Base-by-base conservation (phyloP, 2,797 vertebrate species). In the Hippoglossus hippoglossus region DNA sequence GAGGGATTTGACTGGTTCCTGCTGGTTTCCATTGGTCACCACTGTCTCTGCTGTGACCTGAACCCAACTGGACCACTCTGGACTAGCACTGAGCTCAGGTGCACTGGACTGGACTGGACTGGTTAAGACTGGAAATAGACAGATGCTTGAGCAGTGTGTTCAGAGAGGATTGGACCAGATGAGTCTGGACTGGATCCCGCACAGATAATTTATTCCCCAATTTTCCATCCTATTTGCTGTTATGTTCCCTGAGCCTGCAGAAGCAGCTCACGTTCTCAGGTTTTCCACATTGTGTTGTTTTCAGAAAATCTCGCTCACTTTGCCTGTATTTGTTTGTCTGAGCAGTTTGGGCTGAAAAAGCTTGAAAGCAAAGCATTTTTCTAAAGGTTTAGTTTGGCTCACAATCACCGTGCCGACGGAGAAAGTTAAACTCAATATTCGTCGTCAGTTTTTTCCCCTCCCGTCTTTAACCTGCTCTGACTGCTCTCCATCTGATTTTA, bases 361-460 rank as follows among this genome's bases (percentile, higher is more conserved):
- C 50, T 67, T 65, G 22, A 63, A 71, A 74, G 62, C 39, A 57
- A 67, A 81, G 53, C 28, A 31, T 63, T 73, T 80, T 74, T 77
- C 69, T 77, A 39, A 70, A 67, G 71, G 60, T 85, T 86, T 80
- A 71, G 62, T 86, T 86, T 86, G 81, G 83, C 82, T 71, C 68
- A n/a, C 19, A 21, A n/a, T 79, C 61, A 26, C 41, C 1, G 16
- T 9, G 36, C 67, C 2, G n/a, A 71, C 76, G 71, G 26, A 79
- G 74, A 77, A 78, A 72, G 62, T 84, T 78, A 59, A 78, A 71
- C 74, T 63, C 79, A 86, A 89, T 78, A 84, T 86, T 86, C 81
- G 7, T 31, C 0, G 7, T 31, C 28, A 31, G 28, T 31, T 72
- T 72, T 63, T 61, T 71, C 31, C 55, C 63, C 53, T 69, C 13